Conservation (phyloP, 2,888 invertebrate species). For the Catocala sponsa region DNA sequence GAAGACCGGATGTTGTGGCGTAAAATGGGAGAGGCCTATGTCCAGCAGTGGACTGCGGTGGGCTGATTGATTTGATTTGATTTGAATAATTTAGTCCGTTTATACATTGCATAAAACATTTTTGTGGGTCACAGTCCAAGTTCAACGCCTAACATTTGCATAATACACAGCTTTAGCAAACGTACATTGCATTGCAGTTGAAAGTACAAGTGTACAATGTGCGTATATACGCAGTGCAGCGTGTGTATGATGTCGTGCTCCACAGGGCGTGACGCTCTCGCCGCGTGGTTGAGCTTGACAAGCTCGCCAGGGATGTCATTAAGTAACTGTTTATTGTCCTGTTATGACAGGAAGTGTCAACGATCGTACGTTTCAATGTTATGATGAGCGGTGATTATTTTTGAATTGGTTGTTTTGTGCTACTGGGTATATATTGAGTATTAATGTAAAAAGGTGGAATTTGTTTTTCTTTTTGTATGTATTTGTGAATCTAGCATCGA, state of each 20-base stretch:
- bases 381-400: neutral
- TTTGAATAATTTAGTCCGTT: no score
- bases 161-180: constrained; percentile 14
- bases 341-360: constrained; percentile 13
- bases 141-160: neutral
- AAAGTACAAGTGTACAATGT: constrained; percentile 60
- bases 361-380: neutral
- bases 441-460: no score
- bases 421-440: no score
- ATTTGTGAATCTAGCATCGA: no score
- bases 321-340: constrained; percentile 19
- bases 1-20: no score
- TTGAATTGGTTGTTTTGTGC: no score
- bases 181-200: constrained; percentile 50
- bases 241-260: constrained; percentile 47
- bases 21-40: no score
- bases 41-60: no score
- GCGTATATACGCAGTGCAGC: constrained; percentile 14
- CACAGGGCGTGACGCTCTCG: constrained; percentile 50
- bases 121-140: no score
- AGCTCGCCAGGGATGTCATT: constrained; percentile 36
- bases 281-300: constrained; percentile 33
- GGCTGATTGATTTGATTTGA: no score
- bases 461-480: no score
- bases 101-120: no score